These are phyloP conservation scores for Ruditapes philippinarum DNA, from an alignment of 1,140 invertebrate species.

Conservation along the genomic window DNA sequence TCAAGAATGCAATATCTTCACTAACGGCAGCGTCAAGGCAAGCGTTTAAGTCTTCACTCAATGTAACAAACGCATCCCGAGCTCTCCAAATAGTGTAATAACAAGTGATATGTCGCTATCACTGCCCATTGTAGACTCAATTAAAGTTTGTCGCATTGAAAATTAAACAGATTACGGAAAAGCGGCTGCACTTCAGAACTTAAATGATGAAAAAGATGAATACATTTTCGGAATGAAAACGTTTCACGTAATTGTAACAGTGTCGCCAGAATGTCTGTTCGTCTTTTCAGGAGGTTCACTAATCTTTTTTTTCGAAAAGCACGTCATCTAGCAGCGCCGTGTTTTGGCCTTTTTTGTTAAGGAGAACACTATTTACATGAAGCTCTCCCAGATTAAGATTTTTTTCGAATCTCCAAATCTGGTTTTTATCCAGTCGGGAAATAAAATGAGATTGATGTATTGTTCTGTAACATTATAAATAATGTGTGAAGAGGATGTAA, in stretches of 20 bases:
- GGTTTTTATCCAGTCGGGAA: not conserved
- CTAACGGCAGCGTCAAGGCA: not conserved
- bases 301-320: constrained; percentile 79
- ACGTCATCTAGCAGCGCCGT: constrained; percentile 71
- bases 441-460: no score
- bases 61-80: constrained; percentile 23
- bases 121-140: constrained; percentile 52
- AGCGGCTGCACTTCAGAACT: constrained; percentile 46
- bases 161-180: constrained; percentile 64
- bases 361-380: constrained; percentile 23
- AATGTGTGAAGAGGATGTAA: no score
- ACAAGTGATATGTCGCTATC: not conserved
- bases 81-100: constrained; percentile 27
- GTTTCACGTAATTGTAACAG: constrained; percentile 68
- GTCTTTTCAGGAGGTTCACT: constrained; percentile 62
- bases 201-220: constrained; percentile 53
- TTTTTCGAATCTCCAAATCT: not conserved
- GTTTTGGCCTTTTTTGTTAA: constrained; percentile 51
- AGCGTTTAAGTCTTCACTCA: not conserved
- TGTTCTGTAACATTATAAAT: no score
- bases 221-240: constrained; percentile 37
- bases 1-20: constrained; percentile 54
- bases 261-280: constrained; percentile 79
- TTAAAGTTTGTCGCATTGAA: constrained; percentile 66
- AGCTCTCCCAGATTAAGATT: not conserved